phyloP scores from a whole-genome alignment of 2,113 vertebrate genomes.

The Mesembrinibis cayennensis region DNA sequence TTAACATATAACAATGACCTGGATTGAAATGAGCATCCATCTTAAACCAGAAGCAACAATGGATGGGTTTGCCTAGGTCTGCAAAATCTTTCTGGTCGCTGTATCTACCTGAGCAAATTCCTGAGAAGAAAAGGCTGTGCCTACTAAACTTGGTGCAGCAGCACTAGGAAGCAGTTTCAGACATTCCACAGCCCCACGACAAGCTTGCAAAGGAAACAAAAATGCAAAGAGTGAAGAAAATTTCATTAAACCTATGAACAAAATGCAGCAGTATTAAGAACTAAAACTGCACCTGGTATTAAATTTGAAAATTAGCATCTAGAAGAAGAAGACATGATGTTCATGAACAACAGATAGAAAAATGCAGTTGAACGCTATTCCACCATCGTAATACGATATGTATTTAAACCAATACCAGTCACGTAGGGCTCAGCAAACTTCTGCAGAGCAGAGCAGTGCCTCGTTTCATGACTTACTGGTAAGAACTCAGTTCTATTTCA shows the following conservation, averaged over 20 bases:
- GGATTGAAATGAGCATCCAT: background rate
- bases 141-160: background rate
- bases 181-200: background rate
- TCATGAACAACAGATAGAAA: background rate
- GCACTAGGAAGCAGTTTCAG: background rate
- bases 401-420: background rate
- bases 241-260: background rate
- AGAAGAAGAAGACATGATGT: background rate
- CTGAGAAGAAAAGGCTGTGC: background rate
- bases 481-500: background rate
- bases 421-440: background rate
- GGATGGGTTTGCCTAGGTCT: background rate
- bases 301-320: background rate
- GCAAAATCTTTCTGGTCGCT: background rate
- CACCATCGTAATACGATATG: accelerated
- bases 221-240: background rate
- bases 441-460: background rate
- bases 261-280: background rate
- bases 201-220: background rate
- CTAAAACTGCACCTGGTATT: background rate
- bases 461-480: background rate
- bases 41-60: background rate
- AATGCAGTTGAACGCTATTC: background rate
- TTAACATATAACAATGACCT: background rate
- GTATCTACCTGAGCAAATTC: background rate